These are phyloP conservation scores for Zaprionus lineosus DNA, from an alignment of 2,888 invertebrate species.

Conservation along the genomic window DNA sequence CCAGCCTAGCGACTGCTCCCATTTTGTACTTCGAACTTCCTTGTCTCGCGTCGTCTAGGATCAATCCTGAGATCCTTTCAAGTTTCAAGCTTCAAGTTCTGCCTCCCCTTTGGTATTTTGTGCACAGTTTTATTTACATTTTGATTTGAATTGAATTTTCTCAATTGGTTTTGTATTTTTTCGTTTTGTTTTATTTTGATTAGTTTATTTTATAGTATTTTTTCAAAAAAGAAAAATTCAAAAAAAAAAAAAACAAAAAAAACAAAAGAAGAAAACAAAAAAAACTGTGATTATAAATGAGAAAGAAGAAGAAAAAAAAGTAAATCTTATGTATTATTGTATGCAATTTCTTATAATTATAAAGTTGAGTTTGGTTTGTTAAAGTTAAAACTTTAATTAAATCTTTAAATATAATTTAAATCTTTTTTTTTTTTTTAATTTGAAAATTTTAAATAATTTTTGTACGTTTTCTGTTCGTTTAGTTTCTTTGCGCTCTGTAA, in stretches of 20 bases:
- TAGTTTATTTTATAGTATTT: conserved; percentile 44
- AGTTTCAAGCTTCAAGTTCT: no score
- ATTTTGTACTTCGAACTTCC: conserved; percentile 4
- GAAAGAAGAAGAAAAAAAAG: conserved; percentile 13
- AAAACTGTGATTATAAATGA: conserved; percentile 63
- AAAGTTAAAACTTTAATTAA: no score
- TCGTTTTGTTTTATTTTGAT: conserved; percentile 18
- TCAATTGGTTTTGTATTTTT: conserved; percentile 45
- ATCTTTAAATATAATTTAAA: conserved; percentile 3
- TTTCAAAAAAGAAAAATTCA: conserved; percentile 28
- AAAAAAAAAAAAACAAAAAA: conserved; percentile 34
- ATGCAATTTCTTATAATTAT: conserved; percentile 31
- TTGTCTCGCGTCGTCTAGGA: no score
- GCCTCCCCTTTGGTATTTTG: conserved; percentile 59
- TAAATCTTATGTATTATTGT: conserved; percentile 54
- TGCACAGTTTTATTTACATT: conserved; percentile 65
- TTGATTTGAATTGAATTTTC: conserved; percentile 9
- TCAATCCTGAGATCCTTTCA: no score
- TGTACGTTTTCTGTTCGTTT: conserved; percentile 14
- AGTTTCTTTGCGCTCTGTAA: conserved; percentile 38
- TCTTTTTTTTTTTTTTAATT: conserved; percentile 23
- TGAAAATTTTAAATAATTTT: neutral
- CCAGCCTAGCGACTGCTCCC: no score
- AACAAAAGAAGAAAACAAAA: conserved; percentile 49
- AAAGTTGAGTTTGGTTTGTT: conserved; percentile 28